Conservation (phyloP, 2,797 vertebrate genomes). For the Myotis vivesi region DNA sequence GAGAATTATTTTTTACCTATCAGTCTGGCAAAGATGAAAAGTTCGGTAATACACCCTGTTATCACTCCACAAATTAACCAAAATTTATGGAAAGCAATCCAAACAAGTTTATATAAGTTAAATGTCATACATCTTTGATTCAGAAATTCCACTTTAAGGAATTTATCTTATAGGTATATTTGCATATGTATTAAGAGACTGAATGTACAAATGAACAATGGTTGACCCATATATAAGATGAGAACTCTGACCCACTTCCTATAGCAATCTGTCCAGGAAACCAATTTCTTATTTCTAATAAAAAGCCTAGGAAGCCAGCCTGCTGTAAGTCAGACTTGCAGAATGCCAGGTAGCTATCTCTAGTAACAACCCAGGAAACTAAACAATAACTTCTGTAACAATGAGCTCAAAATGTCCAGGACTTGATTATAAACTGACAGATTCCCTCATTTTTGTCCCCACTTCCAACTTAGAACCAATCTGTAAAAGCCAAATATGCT, state of each 20-base stretch:
- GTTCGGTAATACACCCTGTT: neutral
- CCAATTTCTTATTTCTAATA: neutral
- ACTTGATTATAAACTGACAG: slow-evolving; percentile 14
- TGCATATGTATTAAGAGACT: neutral
- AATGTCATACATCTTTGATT: neutral
- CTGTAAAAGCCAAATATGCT: neutral
- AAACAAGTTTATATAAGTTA: neutral
- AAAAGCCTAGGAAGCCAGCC: neutral
- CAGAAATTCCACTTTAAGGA: neutral
- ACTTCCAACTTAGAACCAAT: neutral
- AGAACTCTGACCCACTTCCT: neutral
- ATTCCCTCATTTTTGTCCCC: neutral
- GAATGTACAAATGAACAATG: neutral
- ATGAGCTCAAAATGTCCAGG: neutral
- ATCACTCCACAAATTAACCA: neutral
- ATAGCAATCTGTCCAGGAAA: neutral
- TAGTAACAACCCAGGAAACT: slow-evolving; percentile 23
- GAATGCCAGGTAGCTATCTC: neutral
- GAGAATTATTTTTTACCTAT: neutral
- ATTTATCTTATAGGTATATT: neutral
- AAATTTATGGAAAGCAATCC: neutral
- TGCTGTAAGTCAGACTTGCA: neutral
- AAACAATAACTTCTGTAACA: neutral
- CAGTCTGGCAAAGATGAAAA: neutral
- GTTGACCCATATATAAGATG: neutral